These are phyloP conservation scores for Conus canariensis DNA, from an alignment of 2,888 invertebrate species.

Conservation along the genomic window DNA sequence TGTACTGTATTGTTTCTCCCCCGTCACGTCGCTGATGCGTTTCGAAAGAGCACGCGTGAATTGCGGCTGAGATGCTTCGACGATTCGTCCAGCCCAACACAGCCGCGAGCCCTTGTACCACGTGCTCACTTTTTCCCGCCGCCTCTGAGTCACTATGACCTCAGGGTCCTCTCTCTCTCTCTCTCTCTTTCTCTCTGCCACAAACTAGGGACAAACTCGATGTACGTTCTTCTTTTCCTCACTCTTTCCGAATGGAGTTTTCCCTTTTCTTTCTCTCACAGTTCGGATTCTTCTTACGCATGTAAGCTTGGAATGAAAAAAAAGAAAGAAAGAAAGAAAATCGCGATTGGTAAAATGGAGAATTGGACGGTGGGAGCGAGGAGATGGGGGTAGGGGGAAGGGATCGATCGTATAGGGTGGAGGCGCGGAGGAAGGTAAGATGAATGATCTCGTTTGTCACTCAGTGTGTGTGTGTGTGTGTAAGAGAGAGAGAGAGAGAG, in stretches of 20 bases:
- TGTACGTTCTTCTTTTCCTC: background rate
- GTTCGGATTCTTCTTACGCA: background rate
- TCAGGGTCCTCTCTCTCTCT: background rate
- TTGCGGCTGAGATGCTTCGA: background rate
- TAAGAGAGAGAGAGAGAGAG: too few relatives aligned
- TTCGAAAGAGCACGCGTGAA: constrained; percentile 23
- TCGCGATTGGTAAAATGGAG: too few relatives aligned
- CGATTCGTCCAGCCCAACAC: background rate
- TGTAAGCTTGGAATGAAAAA: too few relatives aligned
- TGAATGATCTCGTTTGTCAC: too few relatives aligned
- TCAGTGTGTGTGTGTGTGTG: too few relatives aligned
- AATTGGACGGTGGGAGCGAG: too few relatives aligned
- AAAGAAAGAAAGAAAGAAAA: too few relatives aligned
- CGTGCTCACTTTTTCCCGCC: constrained; percentile 22
- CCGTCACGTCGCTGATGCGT: constrained; percentile 36
- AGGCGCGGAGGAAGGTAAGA: too few relatives aligned
- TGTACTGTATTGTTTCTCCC: constrained; percentile 16
- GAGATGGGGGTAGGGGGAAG: too few relatives aligned
- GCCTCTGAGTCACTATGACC: constrained; percentile 28
- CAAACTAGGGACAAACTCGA: background rate
- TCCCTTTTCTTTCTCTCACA: background rate
- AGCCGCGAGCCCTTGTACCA: background rate
- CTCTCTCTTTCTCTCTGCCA: constrained; percentile 7
- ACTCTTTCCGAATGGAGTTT: background rate
- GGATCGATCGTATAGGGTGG: too few relatives aligned